Percentiles rank a stretch among this genome's conserved stretches.
Evolutionary conservation across 2,888 invertebrate genomes (phyloP).

Genomic region (Itoplectis maculator): DNA sequence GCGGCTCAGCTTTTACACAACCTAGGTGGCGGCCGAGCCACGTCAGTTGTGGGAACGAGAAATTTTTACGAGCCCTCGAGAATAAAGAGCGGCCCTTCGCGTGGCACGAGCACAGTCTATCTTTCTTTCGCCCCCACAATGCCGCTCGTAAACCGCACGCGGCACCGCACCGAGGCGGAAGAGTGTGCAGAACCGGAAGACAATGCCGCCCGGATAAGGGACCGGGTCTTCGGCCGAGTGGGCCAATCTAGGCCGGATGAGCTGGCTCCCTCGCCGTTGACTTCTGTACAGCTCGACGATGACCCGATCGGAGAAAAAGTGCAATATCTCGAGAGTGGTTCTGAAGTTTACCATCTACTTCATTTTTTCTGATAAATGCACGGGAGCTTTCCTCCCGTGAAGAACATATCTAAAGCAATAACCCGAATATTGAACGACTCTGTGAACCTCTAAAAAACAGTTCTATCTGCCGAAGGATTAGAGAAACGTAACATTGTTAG

Average conservation of each 20-base stretch:
- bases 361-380: neutral
- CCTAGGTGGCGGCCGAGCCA: constrained; percentile 33
- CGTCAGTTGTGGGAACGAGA: constrained; percentile 58
- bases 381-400: neutral
- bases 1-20: constrained; percentile 58
- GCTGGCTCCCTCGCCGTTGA: constrained; percentile 29
- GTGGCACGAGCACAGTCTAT: constrained; percentile 63
- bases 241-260: constrained; percentile 63
- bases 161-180: constrained; percentile 53
- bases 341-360: neutral
- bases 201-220: constrained; percentile 38
- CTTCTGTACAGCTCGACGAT: constrained; percentile 18
- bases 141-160: constrained; percentile 65
- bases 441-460: too few relatives aligned
- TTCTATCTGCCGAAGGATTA: too few relatives aligned
- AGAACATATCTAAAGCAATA: neutral
- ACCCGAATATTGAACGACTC: constrained; percentile 13
- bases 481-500: too few relatives aligned
- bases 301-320: constrained; percentile 47
- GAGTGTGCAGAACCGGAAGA: constrained; percentile 62
- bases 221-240: constrained; percentile 54
- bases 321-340: constrained; percentile 8
- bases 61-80: constrained; percentile 67
- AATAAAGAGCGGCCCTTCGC: constrained; percentile 67
- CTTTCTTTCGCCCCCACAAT: constrained; percentile 55